These are phyloP conservation scores for Lottia scabra DNA, from an alignment of 2,888 invertebrate genomes.

Conservation along the genomic window DNA sequence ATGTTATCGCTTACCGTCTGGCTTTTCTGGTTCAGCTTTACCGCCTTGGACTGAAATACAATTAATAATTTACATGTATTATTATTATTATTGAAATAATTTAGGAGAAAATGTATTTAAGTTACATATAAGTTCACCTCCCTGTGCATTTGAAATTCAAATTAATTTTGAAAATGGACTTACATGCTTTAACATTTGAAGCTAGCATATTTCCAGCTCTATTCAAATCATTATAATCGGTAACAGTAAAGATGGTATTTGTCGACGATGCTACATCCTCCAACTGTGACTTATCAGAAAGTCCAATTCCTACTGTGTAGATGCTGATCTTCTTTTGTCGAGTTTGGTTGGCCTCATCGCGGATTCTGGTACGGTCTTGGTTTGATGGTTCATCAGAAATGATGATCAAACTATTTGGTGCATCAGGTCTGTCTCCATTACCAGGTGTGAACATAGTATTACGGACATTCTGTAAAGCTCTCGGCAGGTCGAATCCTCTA, in stretches of 20 bases:
- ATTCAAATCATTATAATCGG: constrained; percentile 39
- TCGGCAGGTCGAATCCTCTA: constrained; percentile 19
- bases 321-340: constrained; percentile 38
- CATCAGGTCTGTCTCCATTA: constrained; percentile 38
- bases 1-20: too few relatives aligned
- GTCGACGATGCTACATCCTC: constrained; percentile 44
- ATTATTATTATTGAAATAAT: too few relatives aligned
- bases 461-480: constrained; percentile 11
- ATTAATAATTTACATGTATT: too few relatives aligned
- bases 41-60: too few relatives aligned
- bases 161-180: constrained; percentile 13
- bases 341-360: constrained; percentile 15
- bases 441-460: constrained; percentile 34
- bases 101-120: too few relatives aligned
- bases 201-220: constrained; percentile 23
- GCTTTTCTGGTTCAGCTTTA: too few relatives aligned
- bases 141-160: too few relatives aligned
- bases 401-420: constrained; percentile 48
- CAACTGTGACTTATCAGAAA: constrained; percentile 46
- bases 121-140: too few relatives aligned
- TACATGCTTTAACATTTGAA: constrained; percentile 32
- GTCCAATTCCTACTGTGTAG: constrained; percentile 47
- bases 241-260: constrained; percentile 46
- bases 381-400: constrained; percentile 47
- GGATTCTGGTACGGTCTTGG: constrained; percentile 19